These are phyloP conservation scores for Porites rus DNA, from an alignment of 92 coral and sea anemone species.

Conservation along the genomic window DNA sequence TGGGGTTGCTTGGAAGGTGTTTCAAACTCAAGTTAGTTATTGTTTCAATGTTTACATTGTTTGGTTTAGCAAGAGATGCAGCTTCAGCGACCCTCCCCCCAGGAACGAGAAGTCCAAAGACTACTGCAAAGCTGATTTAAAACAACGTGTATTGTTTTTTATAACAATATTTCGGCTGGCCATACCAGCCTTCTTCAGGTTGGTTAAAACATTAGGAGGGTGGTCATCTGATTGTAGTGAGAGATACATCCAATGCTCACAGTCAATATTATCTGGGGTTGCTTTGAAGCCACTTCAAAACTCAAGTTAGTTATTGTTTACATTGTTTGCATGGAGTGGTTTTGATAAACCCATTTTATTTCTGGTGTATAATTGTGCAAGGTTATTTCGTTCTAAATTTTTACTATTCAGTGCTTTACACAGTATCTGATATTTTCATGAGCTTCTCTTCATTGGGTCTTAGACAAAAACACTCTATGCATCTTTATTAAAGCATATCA, in stretches of 20 bases:
- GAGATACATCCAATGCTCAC: slow-evolving; percentile 47
- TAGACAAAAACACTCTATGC: slow-evolving; percentile 6
- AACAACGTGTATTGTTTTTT: too few species aligned
- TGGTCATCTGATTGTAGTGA: background rate
- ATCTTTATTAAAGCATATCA: background rate
- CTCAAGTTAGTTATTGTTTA: too few species aligned
- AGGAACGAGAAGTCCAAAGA: too few species aligned
- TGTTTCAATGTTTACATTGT: slow-evolving; percentile 14
- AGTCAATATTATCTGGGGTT: slow-evolving; percentile 26
- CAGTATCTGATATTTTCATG: background rate
- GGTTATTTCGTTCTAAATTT: background rate
- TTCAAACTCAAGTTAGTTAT: background rate
- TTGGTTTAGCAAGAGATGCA: background rate
- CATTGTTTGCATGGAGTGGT: background rate
- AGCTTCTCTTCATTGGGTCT: background rate
- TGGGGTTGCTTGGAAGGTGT: too few species aligned
- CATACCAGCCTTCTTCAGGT: too few species aligned
- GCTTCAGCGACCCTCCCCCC: background rate
- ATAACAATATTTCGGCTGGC: too few species aligned
- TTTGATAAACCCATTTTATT: background rate
- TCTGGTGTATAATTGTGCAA: background rate
- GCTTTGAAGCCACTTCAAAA: slow-evolving; percentile 4
- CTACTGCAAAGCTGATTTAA: too few species aligned
- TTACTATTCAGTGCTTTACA: background rate
- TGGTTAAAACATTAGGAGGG: background rate